Conservation (phyloP, 2,888 invertebrate species). For the Pterostichus niger region DNA sequence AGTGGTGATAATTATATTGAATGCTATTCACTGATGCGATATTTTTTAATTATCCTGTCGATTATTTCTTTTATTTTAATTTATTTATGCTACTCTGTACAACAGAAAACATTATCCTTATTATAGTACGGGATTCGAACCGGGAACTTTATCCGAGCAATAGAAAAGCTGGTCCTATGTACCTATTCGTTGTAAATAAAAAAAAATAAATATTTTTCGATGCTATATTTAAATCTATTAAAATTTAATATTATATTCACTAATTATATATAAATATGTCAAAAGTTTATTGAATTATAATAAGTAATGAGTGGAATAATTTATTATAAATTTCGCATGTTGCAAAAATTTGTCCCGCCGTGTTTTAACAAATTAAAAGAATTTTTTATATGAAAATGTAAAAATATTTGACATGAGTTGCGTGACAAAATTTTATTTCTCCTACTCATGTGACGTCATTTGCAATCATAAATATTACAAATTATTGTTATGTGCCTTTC, state of each 20-base stretch:
- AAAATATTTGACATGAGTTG: constrained; percentile 23
- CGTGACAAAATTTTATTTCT: constrained; percentile 17
- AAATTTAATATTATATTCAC: constrained; percentile 3
- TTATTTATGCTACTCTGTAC: too few relatives aligned
- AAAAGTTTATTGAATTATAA: constrained; percentile 24
- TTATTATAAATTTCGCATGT: constrained; percentile 9
- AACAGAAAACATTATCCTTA: too few relatives aligned
- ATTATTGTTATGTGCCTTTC: neutral
- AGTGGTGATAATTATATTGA: too few relatives aligned
- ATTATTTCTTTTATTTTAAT: too few relatives aligned
- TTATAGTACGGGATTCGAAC: too few relatives aligned
- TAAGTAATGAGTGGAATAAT: neutral
- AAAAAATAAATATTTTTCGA: too few relatives aligned
- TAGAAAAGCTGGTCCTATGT: too few relatives aligned
- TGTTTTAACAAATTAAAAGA: constrained; percentile 30
- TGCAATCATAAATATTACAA: constrained; percentile 17
- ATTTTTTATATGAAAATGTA: constrained; percentile 14
- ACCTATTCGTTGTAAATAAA: too few relatives aligned
- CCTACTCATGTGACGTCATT: neutral
- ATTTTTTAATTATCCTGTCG: too few relatives aligned
- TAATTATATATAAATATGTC: constrained; percentile 18
- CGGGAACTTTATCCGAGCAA: too few relatives aligned
- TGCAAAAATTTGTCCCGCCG: neutral
- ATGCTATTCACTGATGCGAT: too few relatives aligned
- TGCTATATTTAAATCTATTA: neutral